These are phyloP conservation scores for Dreissena polymorpha DNA, from an alignment of 1,140 invertebrate species.

Conservation along the genomic window DNA sequence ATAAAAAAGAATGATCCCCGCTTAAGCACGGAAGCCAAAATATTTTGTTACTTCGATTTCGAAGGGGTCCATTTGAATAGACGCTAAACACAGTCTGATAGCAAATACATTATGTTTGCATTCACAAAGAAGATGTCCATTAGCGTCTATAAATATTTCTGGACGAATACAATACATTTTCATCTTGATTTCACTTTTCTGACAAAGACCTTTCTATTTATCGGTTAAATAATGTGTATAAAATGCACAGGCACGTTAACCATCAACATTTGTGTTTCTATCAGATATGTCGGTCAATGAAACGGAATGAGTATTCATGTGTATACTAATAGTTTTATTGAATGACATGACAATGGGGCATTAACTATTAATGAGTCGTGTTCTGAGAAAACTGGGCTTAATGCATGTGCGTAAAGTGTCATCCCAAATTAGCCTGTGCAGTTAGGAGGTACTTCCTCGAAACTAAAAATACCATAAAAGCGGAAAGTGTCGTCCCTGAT, in stretches of 20 bases:
- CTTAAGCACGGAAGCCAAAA: conserved; percentile 37
- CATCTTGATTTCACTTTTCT: background rate
- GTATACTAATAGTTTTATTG: too few relatives aligned
- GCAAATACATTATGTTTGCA: background rate
- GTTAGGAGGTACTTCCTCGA: too few relatives aligned
- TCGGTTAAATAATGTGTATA: background rate
- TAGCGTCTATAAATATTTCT: background rate
- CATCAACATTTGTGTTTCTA: too few relatives aligned
- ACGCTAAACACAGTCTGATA: background rate
- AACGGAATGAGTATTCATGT: too few relatives aligned
- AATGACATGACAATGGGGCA: too few relatives aligned
- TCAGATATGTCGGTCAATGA: too few relatives aligned
- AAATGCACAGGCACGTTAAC: background rate
- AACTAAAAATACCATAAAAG: too few relatives aligned
- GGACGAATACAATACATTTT: background rate
- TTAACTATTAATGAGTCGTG: too few relatives aligned
- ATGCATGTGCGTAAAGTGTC: too few relatives aligned
- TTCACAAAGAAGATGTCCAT: background rate
- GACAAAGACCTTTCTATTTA: background rate
- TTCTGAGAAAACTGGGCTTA: too few relatives aligned
- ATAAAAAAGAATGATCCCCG: conserved; percentile 22
- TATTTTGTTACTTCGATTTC: conserved; percentile 47
- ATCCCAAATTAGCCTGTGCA: too few relatives aligned
- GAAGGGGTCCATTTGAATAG: background rate
- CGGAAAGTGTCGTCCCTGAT: too few relatives aligned